A percentile compares a stretch with the other conserved stretches of the same genome.
Evolutionary conservation across 2,888 invertebrate genomes (phyloP).

Genomic region (Zhengitettix transpicula): DNA sequence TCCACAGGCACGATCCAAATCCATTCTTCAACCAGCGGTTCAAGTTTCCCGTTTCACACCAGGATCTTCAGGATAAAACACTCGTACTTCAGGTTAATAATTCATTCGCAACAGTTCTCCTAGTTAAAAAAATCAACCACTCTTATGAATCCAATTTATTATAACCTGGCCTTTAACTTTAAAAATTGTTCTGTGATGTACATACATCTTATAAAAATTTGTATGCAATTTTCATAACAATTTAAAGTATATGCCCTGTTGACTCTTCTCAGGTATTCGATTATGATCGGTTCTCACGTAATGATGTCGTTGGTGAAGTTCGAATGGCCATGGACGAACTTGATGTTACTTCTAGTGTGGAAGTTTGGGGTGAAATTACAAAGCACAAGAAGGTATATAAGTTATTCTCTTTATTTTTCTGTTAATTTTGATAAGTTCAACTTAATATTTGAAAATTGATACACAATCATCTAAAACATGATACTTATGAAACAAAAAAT

Average conservation of each 20-base stretch:
- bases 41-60: constrained; percentile 81
- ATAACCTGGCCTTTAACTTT: too few species aligned
- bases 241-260: background rate
- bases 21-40: constrained; percentile 84
- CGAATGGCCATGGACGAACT: constrained; percentile 60
- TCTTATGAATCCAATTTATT: too few species aligned
- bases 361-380: constrained; percentile 79
- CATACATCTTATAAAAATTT: background rate
- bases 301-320: constrained; percentile 76
- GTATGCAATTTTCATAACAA: background rate
- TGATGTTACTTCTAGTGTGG: constrained; percentile 56
- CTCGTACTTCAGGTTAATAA: constrained; percentile 47
- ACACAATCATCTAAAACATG: too few species aligned
- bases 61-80: constrained; percentile 65
- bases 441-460: too few species aligned
- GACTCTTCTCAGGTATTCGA: constrained; percentile 30
- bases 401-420: too few species aligned
- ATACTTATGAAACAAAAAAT: too few species aligned
- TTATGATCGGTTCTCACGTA: constrained; percentile 61
- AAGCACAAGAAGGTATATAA: constrained; percentile 46
- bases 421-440: too few species aligned
- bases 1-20: constrained; percentile 68
- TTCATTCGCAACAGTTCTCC: background rate
- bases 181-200: background rate
- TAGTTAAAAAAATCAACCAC: too few species aligned